Conservation (phyloP, 1,140 invertebrate species). For the Drosophila tristis region DNA sequence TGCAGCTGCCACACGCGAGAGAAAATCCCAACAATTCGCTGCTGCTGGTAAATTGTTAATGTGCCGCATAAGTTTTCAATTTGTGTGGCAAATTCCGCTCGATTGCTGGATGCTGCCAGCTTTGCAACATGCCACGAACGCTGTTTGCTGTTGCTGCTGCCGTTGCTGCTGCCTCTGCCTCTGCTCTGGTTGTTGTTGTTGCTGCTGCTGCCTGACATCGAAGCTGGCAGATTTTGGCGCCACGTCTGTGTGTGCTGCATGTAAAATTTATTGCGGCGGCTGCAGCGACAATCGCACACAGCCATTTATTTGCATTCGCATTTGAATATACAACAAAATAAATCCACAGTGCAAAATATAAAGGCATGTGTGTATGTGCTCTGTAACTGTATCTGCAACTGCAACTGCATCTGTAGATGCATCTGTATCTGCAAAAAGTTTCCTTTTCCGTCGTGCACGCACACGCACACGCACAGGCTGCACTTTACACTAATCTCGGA, state of each 20-base stretch:
- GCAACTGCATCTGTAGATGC: constrained; percentile 10
- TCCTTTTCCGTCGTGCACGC: constrained; percentile 43
- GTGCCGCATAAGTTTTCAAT: constrained; percentile 77
- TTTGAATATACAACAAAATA: constrained; percentile 57
- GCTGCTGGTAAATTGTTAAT: constrained; percentile 73
- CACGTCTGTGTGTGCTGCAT: constrained; percentile 67
- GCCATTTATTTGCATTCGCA: constrained; percentile 76
- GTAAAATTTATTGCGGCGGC: constrained; percentile 74
- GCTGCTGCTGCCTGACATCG: constrained; percentile 58
- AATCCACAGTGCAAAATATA: constrained; percentile 1
- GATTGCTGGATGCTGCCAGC: constrained; percentile 22
- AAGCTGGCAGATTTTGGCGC: constrained; percentile 75
- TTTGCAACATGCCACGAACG: constrained; percentile 47
- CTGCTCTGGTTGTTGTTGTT: constrained; percentile 19
- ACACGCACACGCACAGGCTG: constrained; percentile 12
- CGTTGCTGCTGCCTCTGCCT: constrained; percentile 21
- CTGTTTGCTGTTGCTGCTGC: constrained; percentile 7
- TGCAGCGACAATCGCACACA: constrained; percentile 72
- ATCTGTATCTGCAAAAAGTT: constrained; percentile 20
- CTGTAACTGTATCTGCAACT: constrained; percentile 11
- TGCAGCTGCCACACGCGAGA: constrained; percentile 57
- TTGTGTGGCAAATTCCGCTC: constrained; percentile 72
- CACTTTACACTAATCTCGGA: constrained; percentile 72
- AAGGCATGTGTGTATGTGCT: constrained; percentile 13
- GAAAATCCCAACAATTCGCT: constrained; percentile 68